A percentile compares a stretch with the other conserved stretches of the same genome.
These are phyloP conservation scores for Callipepla squamata DNA, from an alignment of 2,113 vertebrate genomes.

Conservation along the genomic window DNA sequence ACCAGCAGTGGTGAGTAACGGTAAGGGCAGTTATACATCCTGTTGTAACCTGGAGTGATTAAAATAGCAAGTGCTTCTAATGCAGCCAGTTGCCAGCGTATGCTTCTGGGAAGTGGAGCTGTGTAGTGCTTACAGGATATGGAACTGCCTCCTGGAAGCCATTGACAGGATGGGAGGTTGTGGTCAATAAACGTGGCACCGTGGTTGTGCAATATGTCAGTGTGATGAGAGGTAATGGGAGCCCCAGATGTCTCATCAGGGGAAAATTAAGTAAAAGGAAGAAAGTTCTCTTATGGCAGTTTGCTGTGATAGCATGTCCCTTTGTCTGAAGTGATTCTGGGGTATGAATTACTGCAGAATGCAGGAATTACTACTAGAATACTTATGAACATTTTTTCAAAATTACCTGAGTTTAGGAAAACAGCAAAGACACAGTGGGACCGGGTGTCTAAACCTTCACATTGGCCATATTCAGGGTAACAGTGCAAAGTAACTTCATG, in stretches of 20 bases:
- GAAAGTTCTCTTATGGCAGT: not conserved
- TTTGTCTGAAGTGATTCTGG: not conserved
- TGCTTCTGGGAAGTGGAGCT: not conserved
- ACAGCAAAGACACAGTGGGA: not conserved
- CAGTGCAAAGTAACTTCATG: not conserved
- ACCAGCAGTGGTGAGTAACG: not conserved
- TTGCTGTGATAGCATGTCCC: not conserved
- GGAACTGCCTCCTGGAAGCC: constrained; percentile 31
- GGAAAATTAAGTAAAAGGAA: not conserved
- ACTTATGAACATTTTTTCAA: not conserved
- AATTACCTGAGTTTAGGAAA: not conserved
- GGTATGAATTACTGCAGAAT: not conserved
- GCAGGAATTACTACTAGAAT: not conserved
- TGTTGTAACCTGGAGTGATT: not conserved
- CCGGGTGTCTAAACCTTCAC: not conserved
- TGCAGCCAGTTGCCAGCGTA: not conserved
- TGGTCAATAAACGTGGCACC: not conserved
- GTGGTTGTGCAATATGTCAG: not conserved
- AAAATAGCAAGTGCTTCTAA: not conserved
- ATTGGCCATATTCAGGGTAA: not conserved
- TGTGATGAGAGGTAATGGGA: not conserved
- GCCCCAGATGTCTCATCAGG: not conserved
- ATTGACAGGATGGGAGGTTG: not conserved
- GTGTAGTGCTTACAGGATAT: not conserved
- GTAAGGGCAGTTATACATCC: not conserved